A percentile compares a stretch with the other conserved stretches of the same genome.
phyloP scores from a whole-genome alignment of 2,888 invertebrate species.

The Leptogaster cylindrica region DNA sequence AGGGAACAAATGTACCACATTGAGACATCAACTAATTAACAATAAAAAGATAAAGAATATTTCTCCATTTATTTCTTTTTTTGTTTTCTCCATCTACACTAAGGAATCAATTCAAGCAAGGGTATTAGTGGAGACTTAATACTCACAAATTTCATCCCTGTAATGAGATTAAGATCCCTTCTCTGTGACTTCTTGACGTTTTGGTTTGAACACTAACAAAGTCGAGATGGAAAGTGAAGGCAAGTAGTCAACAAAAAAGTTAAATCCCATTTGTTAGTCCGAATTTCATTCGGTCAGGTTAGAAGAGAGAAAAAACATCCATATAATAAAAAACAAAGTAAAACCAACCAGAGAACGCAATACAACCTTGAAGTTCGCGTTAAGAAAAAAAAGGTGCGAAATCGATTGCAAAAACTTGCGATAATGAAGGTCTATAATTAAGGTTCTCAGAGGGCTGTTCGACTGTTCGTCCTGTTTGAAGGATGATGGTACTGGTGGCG shows the following conservation, averaged over 20 bases:
- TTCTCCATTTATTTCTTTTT: too few relatives aligned
- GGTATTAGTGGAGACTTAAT: too few relatives aligned
- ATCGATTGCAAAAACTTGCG: constrained; percentile 26
- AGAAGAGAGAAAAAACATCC: neutral
- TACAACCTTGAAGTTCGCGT: too few relatives aligned
- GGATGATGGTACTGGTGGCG: neutral
- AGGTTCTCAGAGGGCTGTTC: neutral
- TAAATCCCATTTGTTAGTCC: neutral
- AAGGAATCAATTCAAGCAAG: too few relatives aligned
- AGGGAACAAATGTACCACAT: too few relatives aligned
- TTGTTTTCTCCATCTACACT: too few relatives aligned
- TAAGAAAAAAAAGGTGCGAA: constrained; percentile 20
- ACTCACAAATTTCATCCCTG: too few relatives aligned
- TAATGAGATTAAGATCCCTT: too few relatives aligned
- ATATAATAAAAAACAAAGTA: neutral
- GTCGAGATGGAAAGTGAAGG: neutral
- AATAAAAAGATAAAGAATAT: too few relatives aligned
- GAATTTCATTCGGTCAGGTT: neutral
- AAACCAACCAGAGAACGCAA: neutral
- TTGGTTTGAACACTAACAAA: neutral
- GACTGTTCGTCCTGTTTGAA: too few relatives aligned
- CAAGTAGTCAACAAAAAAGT: neutral
- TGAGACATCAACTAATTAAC: too few relatives aligned
- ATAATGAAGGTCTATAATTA: constrained; percentile 33
- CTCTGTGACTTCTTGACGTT: too few relatives aligned